Conservation (phyloP, 2,888 invertebrate species). For the Anthrax anthrax region DNA sequence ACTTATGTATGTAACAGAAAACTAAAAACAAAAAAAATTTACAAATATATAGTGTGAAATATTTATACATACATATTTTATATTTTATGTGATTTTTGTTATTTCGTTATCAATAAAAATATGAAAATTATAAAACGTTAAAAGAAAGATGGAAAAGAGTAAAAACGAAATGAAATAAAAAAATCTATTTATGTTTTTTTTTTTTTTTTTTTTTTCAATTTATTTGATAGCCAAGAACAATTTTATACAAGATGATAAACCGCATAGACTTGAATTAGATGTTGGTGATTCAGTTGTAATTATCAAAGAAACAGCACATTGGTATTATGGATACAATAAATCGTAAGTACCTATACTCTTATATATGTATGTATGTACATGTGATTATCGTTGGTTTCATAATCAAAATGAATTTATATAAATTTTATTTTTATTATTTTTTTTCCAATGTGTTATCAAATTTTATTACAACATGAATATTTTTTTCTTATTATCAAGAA, state of each 20-base stretch:
- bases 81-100: not conserved
- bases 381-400: too few relatives aligned
- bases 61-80: not conserved
- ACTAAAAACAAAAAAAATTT: not conserved
- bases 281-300: slow-evolving; percentile 33
- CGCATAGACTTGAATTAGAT: slow-evolving; percentile 31
- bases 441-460: too few relatives aligned
- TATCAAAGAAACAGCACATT: slow-evolving; percentile 30
- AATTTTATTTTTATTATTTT: not conserved
- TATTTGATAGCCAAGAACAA: slow-evolving; percentile 33
- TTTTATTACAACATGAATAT: too few relatives aligned
- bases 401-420: not conserved
- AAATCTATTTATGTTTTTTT: too few relatives aligned
- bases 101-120: not conserved
- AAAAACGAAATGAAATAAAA: too few relatives aligned
- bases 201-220: too few relatives aligned
- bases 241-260: slow-evolving; percentile 31
- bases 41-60: too few relatives aligned
- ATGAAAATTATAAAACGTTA: too few relatives aligned
- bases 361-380: too few relatives aligned
- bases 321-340: slow-evolving; percentile 35
- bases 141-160: too few relatives aligned
- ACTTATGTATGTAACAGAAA: not conserved
- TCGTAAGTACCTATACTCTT: slow-evolving; percentile 23
- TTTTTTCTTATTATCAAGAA: too few relatives aligned